These are phyloP conservation scores for Agriopis aurantiaria DNA, from an alignment of 2,888 invertebrate species.

Conservation along the genomic window DNA sequence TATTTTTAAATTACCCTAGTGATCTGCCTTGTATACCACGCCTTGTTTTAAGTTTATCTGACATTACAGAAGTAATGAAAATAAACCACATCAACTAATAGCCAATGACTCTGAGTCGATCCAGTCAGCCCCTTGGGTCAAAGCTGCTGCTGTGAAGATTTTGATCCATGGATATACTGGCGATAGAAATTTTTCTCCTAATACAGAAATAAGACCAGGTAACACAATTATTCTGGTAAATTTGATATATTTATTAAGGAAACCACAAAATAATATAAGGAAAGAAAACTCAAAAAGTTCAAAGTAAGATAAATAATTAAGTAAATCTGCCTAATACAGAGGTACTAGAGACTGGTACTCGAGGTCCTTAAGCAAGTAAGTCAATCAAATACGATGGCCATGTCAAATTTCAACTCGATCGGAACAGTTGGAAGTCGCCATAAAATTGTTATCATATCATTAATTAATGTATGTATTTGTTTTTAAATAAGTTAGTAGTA, in stretches of 20 bases:
- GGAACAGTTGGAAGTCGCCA: too few species aligned
- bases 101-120: slow-evolving; percentile 67
- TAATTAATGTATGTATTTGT: too few species aligned
- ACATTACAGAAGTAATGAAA: slow-evolving; percentile 65
- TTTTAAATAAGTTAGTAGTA: too few species aligned
- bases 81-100: slow-evolving; percentile 77
- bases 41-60: too few species aligned
- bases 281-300: not conserved
- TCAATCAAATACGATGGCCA: too few species aligned
- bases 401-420: too few species aligned
- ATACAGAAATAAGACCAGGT: slow-evolving; percentile 87
- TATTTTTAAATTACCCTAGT: too few species aligned
- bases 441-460: too few species aligned
- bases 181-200: slow-evolving; percentile 86
- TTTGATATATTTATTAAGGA: not conserved
- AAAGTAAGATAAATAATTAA: not conserved
- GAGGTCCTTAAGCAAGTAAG: too few species aligned
- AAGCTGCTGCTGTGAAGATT: slow-evolving; percentile 82
- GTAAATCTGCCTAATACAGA: too few species aligned
- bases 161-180: slow-evolving; percentile 89
- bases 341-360: too few species aligned
- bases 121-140: slow-evolving; percentile 74
- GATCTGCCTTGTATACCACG: too few species aligned
- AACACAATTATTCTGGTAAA: not conserved
- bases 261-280: not conserved